Evolutionary conservation across 2,113 vertebrate species (phyloP), one percentile per base, ranked within the genome.

Genomic region (Petromus typicus): DNA sequence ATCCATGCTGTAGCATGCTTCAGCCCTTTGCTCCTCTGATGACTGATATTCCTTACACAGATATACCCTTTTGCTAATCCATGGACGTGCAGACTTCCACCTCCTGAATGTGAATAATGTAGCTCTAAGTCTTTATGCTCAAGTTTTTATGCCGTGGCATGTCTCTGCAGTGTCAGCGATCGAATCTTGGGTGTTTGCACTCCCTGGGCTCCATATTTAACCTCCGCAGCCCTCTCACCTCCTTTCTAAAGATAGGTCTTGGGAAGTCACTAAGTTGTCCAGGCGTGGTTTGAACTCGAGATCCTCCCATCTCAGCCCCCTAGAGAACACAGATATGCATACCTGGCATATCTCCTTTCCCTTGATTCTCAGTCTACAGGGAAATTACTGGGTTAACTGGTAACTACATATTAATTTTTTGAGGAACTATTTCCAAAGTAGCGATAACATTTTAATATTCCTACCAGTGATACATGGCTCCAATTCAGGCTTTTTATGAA

Each of bases 351-450:
- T 30, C 14, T 75, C 40, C 71, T 45, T 93, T 87, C 69, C 91
- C 30, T 66, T 79, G n/a, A 59, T 37, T 67, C 89, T 63, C 89
- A 4, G 83, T 18, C 3, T 85, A 96, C 20, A 92, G 25, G n/a
- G 20, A 20, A 93, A 93, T 12, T 93, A 37, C 54, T 86, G 22
- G 18, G 18, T 87, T 61, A 91, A 59, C 57, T 6, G 13, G 0
- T 87, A 96, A 93, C 37, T 66, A 45, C 32, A 32, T 16, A 61
- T 82, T 95, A 75, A 76, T 54, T 76, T 92, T 95, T 30, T 83
- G 37, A 93, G 87, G 64, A 89, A 27, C 56, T 71, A 7, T 23
- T 95, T 82, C 51, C 57, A 63, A 96, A 76, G 48, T 32, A 69
- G 37, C 37, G 48, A 1, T 8, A 89, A 10, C 45, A 80, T 81